Base-by-base conservation (phyloP, 1,140 invertebrate genomes). In the Coenobita brevimanus region DNA sequence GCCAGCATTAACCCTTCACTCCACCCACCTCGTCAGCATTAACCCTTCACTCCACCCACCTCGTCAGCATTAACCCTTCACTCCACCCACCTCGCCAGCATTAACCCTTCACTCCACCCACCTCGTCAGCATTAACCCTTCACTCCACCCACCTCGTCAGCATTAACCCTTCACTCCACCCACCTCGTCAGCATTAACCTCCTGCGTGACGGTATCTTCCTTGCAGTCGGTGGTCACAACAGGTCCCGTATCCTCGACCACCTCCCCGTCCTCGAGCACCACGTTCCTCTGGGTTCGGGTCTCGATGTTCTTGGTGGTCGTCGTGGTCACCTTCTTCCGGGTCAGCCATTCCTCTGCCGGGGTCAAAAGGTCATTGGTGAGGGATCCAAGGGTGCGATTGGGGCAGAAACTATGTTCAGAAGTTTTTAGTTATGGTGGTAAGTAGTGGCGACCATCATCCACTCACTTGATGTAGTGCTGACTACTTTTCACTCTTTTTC, bases 271-370 rank as follows among this genome's bases (percentile, higher is more conserved):
- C 94, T 98, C 97, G 64, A 87, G 76, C 36, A 97, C 94, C 38
- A 98, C 94, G 92, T 97, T 96, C 24, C 97, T 93, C 92, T 97
- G 97, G 0, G 97, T 97, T 85, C 97, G 93, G 4, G 97, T 98
- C 91, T 97, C 97, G 87, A 97, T 97, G 92, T 97, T 96, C 87
- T 96, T 94, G 62, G 96, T 97, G 71, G 96, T 98, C 71, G 96
- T 96, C 91, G 97, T 94, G 93, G 97, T 97, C 88, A 96, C 96
- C 92, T 96, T 97, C 93, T 96, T 97, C 91, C 96, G 95, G 86
- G 96, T 97, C 91, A 97, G 95, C 96, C 96, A 97, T 96, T 98
- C 97, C 93, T 98, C 97, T 97, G 83, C 24, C n/a, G 41, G 36
- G 27, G 3, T 1, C 8, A 4, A 84, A 33, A 13, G n/a, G 3